A percentile compares a stretch with the other conserved stretches of the same genome.
Conservation (phyloP, 2,113 vertebrate genomes). For the Leucoraja erinaceus region DNA sequence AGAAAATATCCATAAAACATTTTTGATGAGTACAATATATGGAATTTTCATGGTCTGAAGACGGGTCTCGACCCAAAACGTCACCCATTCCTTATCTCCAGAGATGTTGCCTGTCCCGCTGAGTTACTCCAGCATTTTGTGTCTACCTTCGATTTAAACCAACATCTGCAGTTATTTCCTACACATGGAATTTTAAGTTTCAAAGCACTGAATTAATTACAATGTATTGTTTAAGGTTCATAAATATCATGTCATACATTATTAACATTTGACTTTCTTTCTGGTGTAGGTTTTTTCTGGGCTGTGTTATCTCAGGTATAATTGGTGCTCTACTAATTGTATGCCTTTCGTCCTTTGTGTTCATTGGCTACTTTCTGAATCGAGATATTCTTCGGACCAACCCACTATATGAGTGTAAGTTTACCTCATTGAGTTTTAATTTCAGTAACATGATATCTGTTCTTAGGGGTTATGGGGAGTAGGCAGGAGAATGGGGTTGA, state of each 20-base stretch:
- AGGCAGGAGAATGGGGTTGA: too few species aligned
- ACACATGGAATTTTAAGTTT: not conserved
- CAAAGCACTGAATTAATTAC: not conserved
- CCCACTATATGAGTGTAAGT: constrained; percentile 76
- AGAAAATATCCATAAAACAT: too few species aligned
- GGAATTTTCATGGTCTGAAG: too few species aligned
- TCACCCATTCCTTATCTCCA: too few species aligned
- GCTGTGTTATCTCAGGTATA: constrained; percentile 81
- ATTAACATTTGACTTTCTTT: not conserved
- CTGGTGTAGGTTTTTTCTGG: constrained; percentile 68
- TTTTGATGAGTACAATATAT: too few species aligned
- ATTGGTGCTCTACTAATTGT: constrained; percentile 74
- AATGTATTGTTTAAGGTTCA: not conserved
- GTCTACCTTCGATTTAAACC: too few species aligned
- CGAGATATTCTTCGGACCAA: constrained; percentile 72
- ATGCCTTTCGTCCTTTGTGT: constrained; percentile 72
- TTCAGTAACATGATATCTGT: not conserved
- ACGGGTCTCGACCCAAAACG: too few species aligned
- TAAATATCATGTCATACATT: not conserved
- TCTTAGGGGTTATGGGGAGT: too few species aligned
- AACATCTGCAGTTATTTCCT: too few species aligned
- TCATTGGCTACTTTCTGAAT: constrained; percentile 81
- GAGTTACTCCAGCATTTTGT: too few species aligned
- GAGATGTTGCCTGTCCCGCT: too few species aligned
- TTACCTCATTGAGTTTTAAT: not conserved